Base-by-base conservation (phyloP, 1,140 invertebrate genomes). In the Zaprionus taronus region DNA sequence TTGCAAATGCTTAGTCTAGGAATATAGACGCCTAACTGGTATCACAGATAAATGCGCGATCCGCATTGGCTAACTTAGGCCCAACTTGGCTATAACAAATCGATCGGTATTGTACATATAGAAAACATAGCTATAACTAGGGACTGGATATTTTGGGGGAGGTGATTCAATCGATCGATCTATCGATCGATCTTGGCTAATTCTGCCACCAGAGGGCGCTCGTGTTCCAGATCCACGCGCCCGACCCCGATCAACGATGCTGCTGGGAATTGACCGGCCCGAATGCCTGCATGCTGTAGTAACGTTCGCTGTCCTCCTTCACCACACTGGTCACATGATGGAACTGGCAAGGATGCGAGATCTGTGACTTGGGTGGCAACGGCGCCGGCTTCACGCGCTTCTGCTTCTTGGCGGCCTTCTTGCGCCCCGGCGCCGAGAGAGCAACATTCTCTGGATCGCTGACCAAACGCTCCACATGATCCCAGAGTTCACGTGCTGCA, bases 321-420 rank as follows among this genome's bases (percentile, higher is more conserved):
- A 97, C 96, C 12, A 98, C 95, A 72, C 95, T 96, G 28, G 96
- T 97, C 55, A 98, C 95, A 89, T 98, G 97, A 66, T 97, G 96
- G 92, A 98, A 98, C 83, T 96, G 96, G 91, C 97, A 98, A 0
- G 97, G 97, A 81, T 96, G 95, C 14, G 97, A 97, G 76, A 98
- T 98, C 91, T 97, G 96, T 56, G 94, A 95, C 91, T 98, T 98
- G 24, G 95, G 95, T 5, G 97, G 96, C 61, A 96, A 93, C 55
- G 94, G 94, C 5, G 93, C 91, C 56, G 94, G 94, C 86, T 94
- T 94, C 0, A 91, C 80, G 7, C 91, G 79, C 63, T 93, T 94
- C 75, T 93, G 93, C 65, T 95, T 94, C 92, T 94, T 94, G 11
- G 47, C 47, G 4, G 47, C 20, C 81, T 95, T 94, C 75, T 94